These are phyloP conservation scores for Drosophila antonietae DNA, from an alignment of 2,888 invertebrate genomes.

Conservation along the genomic window DNA sequence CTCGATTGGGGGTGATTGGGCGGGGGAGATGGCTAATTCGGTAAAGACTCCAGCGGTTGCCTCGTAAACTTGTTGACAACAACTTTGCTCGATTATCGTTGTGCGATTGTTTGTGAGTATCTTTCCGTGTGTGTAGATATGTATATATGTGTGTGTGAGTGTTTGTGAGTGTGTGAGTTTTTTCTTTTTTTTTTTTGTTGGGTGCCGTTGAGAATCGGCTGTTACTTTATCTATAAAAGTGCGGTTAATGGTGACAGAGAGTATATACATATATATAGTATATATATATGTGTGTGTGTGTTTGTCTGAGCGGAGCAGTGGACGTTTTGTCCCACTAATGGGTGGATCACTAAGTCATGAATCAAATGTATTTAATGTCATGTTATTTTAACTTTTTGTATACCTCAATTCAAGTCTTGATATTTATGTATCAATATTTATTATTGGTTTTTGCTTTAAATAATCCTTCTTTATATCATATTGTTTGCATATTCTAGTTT, in stretches of 20 bases:
- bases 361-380: slow-evolving; percentile 16
- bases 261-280: neutral
- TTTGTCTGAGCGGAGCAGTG: slow-evolving; percentile 1
- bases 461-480: neutral
- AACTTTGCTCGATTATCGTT: slow-evolving; percentile 65
- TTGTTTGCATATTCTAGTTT: neutral
- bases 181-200: slow-evolving; percentile 24
- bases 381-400: neutral
- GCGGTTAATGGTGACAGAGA: slow-evolving; percentile 33
- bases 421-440: neutral
- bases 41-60: slow-evolving; percentile 25
- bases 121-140: slow-evolving; percentile 14
- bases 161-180: slow-evolving; percentile 1
- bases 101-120: slow-evolving; percentile 21
- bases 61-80: slow-evolving; percentile 77
- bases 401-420: neutral
- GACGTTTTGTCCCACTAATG: slow-evolving; percentile 23
- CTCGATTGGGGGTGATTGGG: slow-evolving; percentile 32
- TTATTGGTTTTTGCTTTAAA: neutral
- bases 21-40: slow-evolving; percentile 38
- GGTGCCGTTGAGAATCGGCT: slow-evolving; percentile 67
- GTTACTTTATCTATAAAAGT: slow-evolving; percentile 74
- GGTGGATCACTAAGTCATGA: slow-evolving; percentile 36
- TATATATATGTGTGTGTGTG: neutral
- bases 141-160: slow-evolving; percentile 13